These are phyloP conservation scores for Zelleria hepariella DNA, from an alignment of 2,888 invertebrate genomes.

Conservation along the genomic window DNA sequence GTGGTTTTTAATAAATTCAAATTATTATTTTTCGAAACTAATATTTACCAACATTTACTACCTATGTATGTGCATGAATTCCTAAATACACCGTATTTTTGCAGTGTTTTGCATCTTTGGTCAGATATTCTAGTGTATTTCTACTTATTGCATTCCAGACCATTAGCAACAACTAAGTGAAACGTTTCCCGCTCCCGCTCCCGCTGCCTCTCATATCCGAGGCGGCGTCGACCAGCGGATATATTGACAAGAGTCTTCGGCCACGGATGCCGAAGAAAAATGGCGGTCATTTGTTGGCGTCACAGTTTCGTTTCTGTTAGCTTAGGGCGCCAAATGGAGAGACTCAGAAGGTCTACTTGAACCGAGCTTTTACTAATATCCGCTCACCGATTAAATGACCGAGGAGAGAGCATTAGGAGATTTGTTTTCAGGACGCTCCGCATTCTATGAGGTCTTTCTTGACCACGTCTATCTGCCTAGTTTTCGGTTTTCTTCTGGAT, in stretches of 20 bases:
- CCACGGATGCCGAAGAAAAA: conserved; percentile 64
- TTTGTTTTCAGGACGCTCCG: too few species aligned
- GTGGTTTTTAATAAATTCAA: not conserved
- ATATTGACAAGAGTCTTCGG: conserved; percentile 69
- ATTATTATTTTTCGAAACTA: not conserved
- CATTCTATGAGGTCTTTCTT: too few species aligned
- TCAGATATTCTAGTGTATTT: not conserved
- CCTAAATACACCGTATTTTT: too few species aligned
- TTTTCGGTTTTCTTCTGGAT: too few species aligned
- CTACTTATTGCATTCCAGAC: not conserved
- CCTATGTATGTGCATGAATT: too few species aligned
- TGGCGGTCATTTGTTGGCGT: conserved; percentile 68
- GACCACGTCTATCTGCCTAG: too few species aligned
- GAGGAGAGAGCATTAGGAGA: too few species aligned
- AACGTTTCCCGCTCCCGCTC: conserved; percentile 9
- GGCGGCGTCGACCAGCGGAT: conserved; percentile 31
- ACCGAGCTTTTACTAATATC: not conserved
- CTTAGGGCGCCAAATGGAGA: conserved; percentile 42
- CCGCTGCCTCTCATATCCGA: conserved; percentile 17
- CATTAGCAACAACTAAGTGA: not conserved
- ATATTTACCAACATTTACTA: too few species aligned
- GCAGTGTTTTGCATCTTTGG: too few species aligned
- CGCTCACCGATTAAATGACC: not conserved
- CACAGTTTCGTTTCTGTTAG: conserved; percentile 65
- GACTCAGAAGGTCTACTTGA: not conserved